Evolutionary conservation across 2,113 vertebrate genomes (phyloP).

Genomic region (Brienomyrus longianalis): DNA sequence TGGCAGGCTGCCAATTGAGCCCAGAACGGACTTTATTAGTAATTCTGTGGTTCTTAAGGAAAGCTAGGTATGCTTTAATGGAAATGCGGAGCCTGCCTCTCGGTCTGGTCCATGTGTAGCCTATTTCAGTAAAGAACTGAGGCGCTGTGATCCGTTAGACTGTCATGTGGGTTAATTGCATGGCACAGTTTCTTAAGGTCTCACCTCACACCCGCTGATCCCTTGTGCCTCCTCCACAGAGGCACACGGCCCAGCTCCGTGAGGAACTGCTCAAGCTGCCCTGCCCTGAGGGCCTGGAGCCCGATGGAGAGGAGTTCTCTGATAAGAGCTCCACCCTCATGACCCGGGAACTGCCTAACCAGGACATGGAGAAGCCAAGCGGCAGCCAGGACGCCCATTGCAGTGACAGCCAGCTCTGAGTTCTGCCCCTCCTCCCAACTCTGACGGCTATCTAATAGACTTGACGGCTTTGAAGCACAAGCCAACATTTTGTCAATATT

Average conservation of each 20-base stretch:
- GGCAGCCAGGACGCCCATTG: slow-evolving; percentile 79
- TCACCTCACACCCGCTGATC: background rate
- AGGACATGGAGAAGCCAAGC: slow-evolving; percentile 77
- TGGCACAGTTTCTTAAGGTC: background rate
- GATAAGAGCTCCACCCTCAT: slow-evolving; percentile 69
- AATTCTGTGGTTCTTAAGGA: background rate
- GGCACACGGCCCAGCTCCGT: slow-evolving; percentile 89
- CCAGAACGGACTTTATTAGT: background rate
- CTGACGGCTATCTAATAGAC: slow-evolving; percentile 58
- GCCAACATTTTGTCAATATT: slow-evolving; percentile 97
- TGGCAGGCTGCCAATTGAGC: background rate
- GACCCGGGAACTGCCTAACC: slow-evolving; percentile 68
- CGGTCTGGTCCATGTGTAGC: background rate
- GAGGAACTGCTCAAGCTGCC: slow-evolving; percentile 94
- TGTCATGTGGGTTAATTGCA: background rate
- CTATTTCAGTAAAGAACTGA: background rate
- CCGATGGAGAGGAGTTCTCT: slow-evolving; percentile 71
- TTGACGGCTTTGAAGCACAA: slow-evolving; percentile 83
- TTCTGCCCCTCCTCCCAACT: slow-evolving; percentile 47
- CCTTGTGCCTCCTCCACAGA: slow-evolving; percentile 52
- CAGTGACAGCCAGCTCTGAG: slow-evolving; percentile 85
- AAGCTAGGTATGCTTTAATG: background rate
- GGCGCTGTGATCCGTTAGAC: background rate
- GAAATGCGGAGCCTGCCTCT: background rate
- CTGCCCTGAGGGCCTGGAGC: slow-evolving; percentile 88